A percentile compares a stretch with the other conserved stretches of the same genome.
These are phyloP conservation scores for Platysteira castanea DNA, from an alignment of 2,113 vertebrate genomes.

Conservation along the genomic window DNA sequence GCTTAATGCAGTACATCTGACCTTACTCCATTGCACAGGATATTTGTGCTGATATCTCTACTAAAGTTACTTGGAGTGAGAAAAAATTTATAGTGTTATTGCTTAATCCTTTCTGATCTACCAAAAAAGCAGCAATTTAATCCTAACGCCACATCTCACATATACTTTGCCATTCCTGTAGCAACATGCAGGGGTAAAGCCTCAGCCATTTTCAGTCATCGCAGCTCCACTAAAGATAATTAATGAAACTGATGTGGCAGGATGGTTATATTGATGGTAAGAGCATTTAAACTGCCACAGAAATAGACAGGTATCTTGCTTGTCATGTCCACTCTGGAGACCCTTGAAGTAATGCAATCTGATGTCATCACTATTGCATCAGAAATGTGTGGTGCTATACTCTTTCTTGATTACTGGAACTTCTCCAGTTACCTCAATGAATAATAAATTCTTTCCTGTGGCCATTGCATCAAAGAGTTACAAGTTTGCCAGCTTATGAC, in stretches of 20 bases:
- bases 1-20: neutral
- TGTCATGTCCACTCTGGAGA: neutral
- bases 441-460: neutral
- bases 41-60: neutral
- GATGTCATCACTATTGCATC: neutral
- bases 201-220: neutral
- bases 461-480: neutral
- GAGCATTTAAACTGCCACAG: neutral
- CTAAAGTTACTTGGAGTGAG: neutral
- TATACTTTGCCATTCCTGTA: neutral
- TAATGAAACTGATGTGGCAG: neutral
- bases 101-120: neutral
- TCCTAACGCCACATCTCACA: neutral
- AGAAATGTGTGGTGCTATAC: neutral
- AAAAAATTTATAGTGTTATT: neutral
- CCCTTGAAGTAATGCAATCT: neutral
- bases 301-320: neutral
- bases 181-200: neutral
- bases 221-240: neutral
- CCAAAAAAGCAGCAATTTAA: fast-evolving
- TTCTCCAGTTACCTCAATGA: neutral
- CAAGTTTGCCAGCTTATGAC: neutral
- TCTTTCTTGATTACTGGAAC: neutral
- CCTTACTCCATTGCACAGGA: neutral
- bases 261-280: neutral